Evolutionary conservation across 2,113 vertebrate species (phyloP).

Genomic region (Orycteropus afer): DNA sequence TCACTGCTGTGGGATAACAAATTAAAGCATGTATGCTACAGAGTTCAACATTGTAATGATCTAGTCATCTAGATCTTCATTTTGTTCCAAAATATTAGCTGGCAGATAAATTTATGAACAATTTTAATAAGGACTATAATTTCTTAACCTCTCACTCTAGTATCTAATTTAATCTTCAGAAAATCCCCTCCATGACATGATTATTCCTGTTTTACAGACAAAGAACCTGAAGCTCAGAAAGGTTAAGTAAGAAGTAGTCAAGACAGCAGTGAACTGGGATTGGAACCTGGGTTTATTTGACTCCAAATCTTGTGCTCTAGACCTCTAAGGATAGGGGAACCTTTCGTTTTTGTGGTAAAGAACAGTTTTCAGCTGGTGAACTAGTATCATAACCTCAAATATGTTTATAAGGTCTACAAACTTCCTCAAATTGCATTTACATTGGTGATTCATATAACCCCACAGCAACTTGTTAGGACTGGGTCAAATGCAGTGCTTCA

Average conservation of each 20-base stretch:
- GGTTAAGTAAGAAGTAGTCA: not conserved
- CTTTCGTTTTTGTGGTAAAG: not conserved
- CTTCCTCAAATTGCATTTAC: not conserved
- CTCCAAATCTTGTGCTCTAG: slow-evolving; percentile 2
- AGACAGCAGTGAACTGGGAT: not conserved
- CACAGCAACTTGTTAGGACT: not conserved
- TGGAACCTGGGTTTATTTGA: not conserved
- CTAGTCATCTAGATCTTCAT: not conserved
- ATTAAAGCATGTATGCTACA: not conserved
- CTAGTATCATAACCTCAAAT: slow-evolving; percentile 25
- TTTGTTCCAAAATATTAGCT: slow-evolving; percentile 11
- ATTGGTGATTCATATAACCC: not conserved
- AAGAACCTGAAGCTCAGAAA: not conserved
- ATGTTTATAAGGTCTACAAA: not conserved
- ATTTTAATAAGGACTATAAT: slow-evolving; percentile 37
- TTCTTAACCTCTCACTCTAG: slow-evolving; percentile 35
- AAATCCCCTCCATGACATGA: not conserved
- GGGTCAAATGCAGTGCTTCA: not conserved
- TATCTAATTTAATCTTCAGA: slow-evolving; percentile 24
- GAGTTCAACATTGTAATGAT: not conserved
- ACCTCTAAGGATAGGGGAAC: not conserved
- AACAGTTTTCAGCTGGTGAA: not conserved
- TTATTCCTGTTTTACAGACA: slow-evolving; percentile 6
- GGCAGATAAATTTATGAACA: not conserved
- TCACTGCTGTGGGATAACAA: not conserved